Base-by-base conservation (phyloP, 2,113 vertebrate species). In the Dipodomys spectabilis region DNA sequence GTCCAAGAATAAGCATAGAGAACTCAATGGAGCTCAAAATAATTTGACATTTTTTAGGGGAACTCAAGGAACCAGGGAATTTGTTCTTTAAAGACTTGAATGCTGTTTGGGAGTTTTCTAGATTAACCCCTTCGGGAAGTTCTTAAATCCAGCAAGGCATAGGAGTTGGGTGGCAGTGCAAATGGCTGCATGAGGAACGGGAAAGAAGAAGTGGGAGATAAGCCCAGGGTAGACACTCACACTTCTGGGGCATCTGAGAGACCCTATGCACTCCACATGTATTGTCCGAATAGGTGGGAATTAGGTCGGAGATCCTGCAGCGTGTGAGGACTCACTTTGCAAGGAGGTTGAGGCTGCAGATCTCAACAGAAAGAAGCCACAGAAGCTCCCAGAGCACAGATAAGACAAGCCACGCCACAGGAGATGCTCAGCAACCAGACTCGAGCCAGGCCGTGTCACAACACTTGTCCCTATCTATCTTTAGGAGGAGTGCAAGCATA, bases 11-110 rank as follows among this genome's bases (percentile, higher is more conserved):
- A 39, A 53, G 16, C 49, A 69, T 22, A 77, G 74, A 60, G 91
- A 57, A 71, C 16, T 20, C 25, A 45, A 19, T 23, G 20, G 13
- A 74, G 3, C 35, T 88, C 44, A 75, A 80, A 62, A 65, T 3
- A 28, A 22, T 27, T 28, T 39, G 32, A 67, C 8, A 74, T 90
- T 90, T 75, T 39, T 65, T 53, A 81, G n/a, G 49, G 30, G 25
- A 89, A 19, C 67, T 89, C 49, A 49, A 88, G 65, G 77, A 57
- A 80, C 3, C 27, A 9, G 30, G 20, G 4, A 20, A 27, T n/a
- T 86, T 92, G 27, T 57, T 75, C 23, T 62, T 92, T 35, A 75
- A 49, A 27, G 30, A 64, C 53, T 85, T 90, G 73, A 32, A 20
- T 69, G 28, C 32, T 67, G 20, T 5, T 15, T 25, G 57, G 35